Percentiles rank a stretch among this genome's conserved stretches.
phyloP scores from a whole-genome alignment of 2,113 vertebrate species.

The Dermatemys mawii region DNA sequence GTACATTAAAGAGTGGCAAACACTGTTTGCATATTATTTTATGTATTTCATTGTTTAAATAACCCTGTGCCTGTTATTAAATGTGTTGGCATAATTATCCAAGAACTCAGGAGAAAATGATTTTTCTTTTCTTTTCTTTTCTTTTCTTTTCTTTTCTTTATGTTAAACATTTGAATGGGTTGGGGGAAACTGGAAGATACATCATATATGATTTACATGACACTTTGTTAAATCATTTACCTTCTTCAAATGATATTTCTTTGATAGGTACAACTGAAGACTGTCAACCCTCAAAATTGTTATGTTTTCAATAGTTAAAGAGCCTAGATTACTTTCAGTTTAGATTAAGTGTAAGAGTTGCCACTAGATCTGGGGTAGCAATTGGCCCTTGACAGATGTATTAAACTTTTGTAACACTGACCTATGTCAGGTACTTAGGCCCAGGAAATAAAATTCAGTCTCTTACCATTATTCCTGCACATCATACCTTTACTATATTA shows the following conservation, averaged over 20 bases:
- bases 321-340: not conserved
- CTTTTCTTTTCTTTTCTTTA: not conserved
- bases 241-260: not conserved
- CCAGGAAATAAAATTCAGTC: not conserved
- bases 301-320: not conserved
- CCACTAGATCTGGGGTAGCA: not conserved
- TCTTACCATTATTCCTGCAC: not conserved
- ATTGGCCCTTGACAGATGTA: not conserved
- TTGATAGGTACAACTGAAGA: not conserved
- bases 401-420: not conserved
- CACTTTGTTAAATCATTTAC: not conserved
- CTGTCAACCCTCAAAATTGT: not conserved
- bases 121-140: not conserved
- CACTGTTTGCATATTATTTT: not conserved
- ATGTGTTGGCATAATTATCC: not conserved
- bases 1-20: constrained; percentile 32
- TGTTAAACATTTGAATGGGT: not conserved
- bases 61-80: not conserved
- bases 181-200: not conserved
- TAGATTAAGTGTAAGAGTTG: not conserved
- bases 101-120: not conserved
- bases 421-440: not conserved
- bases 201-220: not conserved
- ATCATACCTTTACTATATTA: not conserved
- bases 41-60: constrained; percentile 17